Evolutionary conservation across 2,888 invertebrate genomes (phyloP), one percentile per base, ranked within the genome.

Genomic region (Dorcus parallelipipedus): DNA sequence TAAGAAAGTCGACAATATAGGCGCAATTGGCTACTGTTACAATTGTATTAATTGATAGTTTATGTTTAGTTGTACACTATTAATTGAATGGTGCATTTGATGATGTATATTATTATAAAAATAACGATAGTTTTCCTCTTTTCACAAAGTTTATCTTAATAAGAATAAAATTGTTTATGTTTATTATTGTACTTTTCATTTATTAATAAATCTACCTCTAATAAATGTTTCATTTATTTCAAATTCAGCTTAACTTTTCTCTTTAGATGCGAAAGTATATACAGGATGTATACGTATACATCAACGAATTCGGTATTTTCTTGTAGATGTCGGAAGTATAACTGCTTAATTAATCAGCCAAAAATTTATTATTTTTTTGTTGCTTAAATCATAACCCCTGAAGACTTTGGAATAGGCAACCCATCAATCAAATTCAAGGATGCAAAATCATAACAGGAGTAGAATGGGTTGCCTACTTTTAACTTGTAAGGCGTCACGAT

Each of bases 121-220:
- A 26, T 49, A 14, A 49, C 20, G 54, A 49, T 60, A 43, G 56
- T 56, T 53, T 58, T 60, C 51, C 59, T 59, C 68, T 62, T 68
- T 69, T 66, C 64, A 68, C 69, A 71, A 71, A 71, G 68, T 71
- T 68, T 73, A 72, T 71, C 70, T 64, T 71, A 69, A 71, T 73
- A 73, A 71, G 71, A 70, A 69, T 70, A 69, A 69, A 72, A 69
- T 74, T 76, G 72, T 75, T 79, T 74, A 75, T 78, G 67, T 76
- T 74, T 69, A 73, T 74, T 69, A 73, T 68, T 73, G 74, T 78
- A 77, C 69, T 77, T 74, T 71, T 77, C 74, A 73, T 76, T 76
- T 74, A 78, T 76, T 78, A 78, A 78, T 79, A 79, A 79, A 79
- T 79, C 79, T 79, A 79, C 79, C 79, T 79, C 79, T 78, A 78